Evolutionary conservation across 2,888 invertebrate genomes (phyloP), one percentile per base, ranked within the genome.

Genomic region (Spisula solida): DNA sequence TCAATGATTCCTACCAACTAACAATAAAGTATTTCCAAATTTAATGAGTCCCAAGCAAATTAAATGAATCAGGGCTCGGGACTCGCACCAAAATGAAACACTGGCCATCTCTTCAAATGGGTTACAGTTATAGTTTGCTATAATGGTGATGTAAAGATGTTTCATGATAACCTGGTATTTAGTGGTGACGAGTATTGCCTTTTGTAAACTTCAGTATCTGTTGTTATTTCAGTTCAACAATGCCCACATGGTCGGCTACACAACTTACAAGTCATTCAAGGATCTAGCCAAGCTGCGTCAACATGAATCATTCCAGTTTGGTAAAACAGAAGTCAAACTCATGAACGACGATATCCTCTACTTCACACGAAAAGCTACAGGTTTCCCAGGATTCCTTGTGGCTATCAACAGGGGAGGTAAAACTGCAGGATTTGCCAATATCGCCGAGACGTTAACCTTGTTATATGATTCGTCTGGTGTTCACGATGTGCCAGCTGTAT

Each of bases 301-400:
- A 6, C 93, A 94, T n/a, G 96, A 95, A 48, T 96, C 96, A 0
- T 93, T 96, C 91, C 95, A 95, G 90, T 96, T 94, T 93, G 96
- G 96, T 4, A 88, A 91, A 12, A 85, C 94, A 16, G 87, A 84
- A n/a, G 81, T 92, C 14, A 85, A 86, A 12, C 31, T 79, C 0
- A 70, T 88, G 31, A 90, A 92, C 48, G 88, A 93, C 0, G 93
- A 95, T 79, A 86, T 96, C 47, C 89, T 96, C 66, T 94, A 95
- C 91, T 95, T 95, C 85, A 93, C 95, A 14, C 93, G 96, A 14
- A 92, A 95, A 85, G 96, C 96, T 8, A 87, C 93, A 10, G 96
- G 96, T 29, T 96, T 96, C 92, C 94, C 94, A 0, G 94, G 95
- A 29, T 96, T 93, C 90, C 92, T 96, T 60, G 95, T 96, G 0